phyloP scores from a whole-genome alignment of 2,888 invertebrate genomes.

The Gisinianus flammeolus region DNA sequence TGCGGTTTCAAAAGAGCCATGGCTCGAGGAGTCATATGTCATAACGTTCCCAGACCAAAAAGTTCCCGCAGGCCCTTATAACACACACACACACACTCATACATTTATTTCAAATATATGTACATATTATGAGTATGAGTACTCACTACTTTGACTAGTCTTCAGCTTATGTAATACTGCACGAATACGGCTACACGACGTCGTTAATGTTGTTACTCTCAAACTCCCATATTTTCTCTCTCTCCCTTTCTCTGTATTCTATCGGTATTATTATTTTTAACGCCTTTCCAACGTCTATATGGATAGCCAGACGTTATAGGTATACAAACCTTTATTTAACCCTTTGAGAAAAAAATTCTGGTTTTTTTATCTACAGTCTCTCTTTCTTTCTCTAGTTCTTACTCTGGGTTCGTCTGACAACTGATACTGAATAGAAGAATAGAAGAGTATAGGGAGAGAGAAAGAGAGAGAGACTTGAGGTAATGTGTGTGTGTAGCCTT shows the following conservation, averaged over 20 bases:
- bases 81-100: background rate
- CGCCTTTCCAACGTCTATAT: slow-evolving; percentile 17
- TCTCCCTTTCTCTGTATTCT: background rate
- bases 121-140: background rate
- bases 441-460: background rate
- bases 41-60: slow-evolving; percentile 14
- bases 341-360: slow-evolving; percentile 7
- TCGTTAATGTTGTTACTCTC: too few relatives aligned
- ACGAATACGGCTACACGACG: too few relatives aligned
- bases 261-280: slow-evolving; percentile 21
- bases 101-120: background rate
- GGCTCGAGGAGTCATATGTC: slow-evolving; percentile 20
- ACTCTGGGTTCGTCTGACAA: background rate
- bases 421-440: background rate
- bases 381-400: too few relatives aligned
- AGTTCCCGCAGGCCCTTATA: slow-evolving; percentile 26
- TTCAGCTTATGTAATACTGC: background rate
- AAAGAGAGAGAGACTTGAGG: background rate
- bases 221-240: too few relatives aligned
- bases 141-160: background rate
- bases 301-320: background rate
- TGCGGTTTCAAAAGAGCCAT: slow-evolving; percentile 7
- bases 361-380: too few relatives aligned
- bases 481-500: background rate
- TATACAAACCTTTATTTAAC: slow-evolving; percentile 24